Conservation (phyloP, 2,113 vertebrate genomes). For the Datnioides undecimradiatus region DNA sequence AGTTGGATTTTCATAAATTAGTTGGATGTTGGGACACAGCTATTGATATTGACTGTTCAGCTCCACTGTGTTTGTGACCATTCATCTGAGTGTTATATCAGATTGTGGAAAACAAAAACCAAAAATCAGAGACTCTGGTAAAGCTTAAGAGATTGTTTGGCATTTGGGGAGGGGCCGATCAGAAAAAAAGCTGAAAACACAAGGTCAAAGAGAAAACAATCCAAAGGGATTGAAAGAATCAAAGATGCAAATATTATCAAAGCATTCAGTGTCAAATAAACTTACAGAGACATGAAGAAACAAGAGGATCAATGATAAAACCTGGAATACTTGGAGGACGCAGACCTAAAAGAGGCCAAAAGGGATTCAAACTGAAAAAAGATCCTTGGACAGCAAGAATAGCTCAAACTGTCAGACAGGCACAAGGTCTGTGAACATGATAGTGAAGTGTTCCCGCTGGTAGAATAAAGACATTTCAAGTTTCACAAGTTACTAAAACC, state of each 20-base stretch:
- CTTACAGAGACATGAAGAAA: slow-evolving; percentile 10
- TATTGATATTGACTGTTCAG: background rate
- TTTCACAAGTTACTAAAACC: slow-evolving; percentile 7
- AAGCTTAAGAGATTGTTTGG: slow-evolving; percentile 19
- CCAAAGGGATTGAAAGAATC: slow-evolving; percentile 10
- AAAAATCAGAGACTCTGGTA: background rate
- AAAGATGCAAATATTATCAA: slow-evolving; percentile 21
- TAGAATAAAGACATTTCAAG: slow-evolving; percentile 11
- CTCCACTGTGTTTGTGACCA: background rate
- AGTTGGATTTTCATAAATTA: background rate
- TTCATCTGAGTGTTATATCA: background rate
- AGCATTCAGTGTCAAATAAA: slow-evolving; percentile 22
- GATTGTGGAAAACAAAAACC: background rate
- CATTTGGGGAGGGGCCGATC: background rate
- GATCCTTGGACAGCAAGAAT: slow-evolving; percentile 10
- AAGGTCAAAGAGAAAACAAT: slow-evolving; percentile 45
- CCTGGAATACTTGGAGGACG: background rate
- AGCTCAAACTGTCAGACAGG: slow-evolving; percentile 20
- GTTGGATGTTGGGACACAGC: background rate
- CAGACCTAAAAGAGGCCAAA: slow-evolving; percentile 42
- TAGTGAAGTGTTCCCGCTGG: background rate
- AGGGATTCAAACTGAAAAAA: slow-evolving; percentile 28
- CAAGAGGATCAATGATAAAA: slow-evolving; percentile 23
- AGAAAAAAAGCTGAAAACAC: slow-evolving; percentile 18
- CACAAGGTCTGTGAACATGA: slow-evolving; percentile 29